phyloP scores from a whole-genome alignment of 2,797 vertebrate genomes.

The Oreortyx pictus region DNA sequence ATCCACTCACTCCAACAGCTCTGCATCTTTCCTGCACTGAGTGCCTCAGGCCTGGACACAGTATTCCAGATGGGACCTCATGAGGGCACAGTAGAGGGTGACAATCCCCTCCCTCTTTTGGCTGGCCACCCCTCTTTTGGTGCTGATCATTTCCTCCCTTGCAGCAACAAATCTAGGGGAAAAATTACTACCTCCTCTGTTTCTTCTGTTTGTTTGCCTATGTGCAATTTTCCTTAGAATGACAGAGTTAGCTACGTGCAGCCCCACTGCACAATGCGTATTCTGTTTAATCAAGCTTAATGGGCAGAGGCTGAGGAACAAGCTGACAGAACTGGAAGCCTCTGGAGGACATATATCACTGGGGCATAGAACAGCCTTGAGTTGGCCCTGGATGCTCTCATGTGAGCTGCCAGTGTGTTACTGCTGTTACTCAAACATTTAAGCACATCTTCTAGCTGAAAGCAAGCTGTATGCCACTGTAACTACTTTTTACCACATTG shows the following conservation, averaged over 20 bases:
- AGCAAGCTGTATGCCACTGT: background rate
- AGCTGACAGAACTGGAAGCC: background rate
- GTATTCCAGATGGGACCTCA: too few relatives aligned
- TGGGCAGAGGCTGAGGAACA: background rate
- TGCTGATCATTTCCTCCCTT: background rate
- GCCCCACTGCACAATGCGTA: background rate
- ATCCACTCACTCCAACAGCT: too few relatives aligned
- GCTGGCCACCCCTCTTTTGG: too few relatives aligned
- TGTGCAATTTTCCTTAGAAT: background rate
- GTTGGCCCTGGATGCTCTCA: background rate
- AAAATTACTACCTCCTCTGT: background rate
- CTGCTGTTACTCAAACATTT: background rate
- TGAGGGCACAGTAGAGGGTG: too few relatives aligned
- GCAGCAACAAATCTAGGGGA: background rate
- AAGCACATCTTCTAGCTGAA: background rate
- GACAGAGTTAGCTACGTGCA: background rate
- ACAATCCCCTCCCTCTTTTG: too few relatives aligned
- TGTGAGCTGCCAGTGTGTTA: background rate
- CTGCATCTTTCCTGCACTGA: too few relatives aligned
- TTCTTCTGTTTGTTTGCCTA: background rate
- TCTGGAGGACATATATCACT: background rate
- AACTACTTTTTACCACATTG: background rate
- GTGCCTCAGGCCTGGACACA: too few relatives aligned
- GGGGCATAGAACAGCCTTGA: background rate
- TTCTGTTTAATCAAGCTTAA: background rate